Evolutionary conservation across 2,888 invertebrate species (phyloP).

Genomic region (Trilocha varians): DNA sequence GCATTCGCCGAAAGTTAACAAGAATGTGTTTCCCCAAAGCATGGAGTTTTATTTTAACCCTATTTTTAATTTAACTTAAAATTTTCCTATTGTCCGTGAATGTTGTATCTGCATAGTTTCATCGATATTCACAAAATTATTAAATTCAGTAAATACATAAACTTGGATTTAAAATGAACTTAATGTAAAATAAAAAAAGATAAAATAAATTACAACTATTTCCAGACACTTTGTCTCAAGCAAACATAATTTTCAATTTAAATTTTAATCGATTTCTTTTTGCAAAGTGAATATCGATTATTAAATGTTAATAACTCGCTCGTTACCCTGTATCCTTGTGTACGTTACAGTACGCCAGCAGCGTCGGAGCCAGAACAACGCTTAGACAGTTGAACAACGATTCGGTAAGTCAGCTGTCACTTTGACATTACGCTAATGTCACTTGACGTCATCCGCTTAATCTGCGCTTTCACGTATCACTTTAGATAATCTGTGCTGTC

Average conservation of each 20-base stretch:
- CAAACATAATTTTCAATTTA: no score
- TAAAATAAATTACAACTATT: no score
- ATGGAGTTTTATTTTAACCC: background rate
- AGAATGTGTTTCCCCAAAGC: slow-evolving; percentile 1
- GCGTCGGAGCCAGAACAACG: slow-evolving; percentile 89
- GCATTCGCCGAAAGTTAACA: slow-evolving; percentile 7
- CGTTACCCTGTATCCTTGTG: slow-evolving; percentile 51
- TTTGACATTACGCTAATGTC: slow-evolving; percentile 2
- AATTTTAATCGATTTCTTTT: no score
- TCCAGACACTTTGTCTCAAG: no score
- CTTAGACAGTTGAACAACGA: slow-evolving; percentile 75
- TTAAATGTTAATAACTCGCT: slow-evolving; percentile 22
- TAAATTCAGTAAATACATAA: no score
- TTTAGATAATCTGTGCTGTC: slow-evolving; percentile 6
- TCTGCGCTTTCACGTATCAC: no score
- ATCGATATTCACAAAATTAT: slow-evolving; percentile 33
- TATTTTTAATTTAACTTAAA: background rate
- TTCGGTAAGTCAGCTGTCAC: slow-evolving; percentile 38
- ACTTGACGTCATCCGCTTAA: slow-evolving; percentile 3
- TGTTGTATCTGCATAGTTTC: slow-evolving; percentile 3
- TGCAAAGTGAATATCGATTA: slow-evolving; percentile 32
- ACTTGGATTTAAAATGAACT: no score
- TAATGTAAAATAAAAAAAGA: no score
- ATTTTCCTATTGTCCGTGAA: background rate
- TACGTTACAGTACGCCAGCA: slow-evolving; percentile 91